phyloP scores from a whole-genome alignment of 2,113 vertebrate species.

The Smithornis capensis region DNA sequence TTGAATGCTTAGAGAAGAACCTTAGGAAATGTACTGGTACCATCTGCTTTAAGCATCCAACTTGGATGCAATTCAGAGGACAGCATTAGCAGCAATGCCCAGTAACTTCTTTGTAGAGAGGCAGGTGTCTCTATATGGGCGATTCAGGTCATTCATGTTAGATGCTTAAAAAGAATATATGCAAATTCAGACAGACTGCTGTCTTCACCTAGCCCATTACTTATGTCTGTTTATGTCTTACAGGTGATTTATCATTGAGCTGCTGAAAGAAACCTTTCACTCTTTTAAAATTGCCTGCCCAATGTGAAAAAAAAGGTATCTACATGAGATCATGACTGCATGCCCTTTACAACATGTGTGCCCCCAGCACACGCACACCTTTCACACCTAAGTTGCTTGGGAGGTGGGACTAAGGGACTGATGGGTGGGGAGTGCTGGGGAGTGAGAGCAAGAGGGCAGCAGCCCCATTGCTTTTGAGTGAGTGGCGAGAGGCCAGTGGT shows the following conservation, averaged over 20 bases:
- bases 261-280: neutral
- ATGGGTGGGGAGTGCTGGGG: neutral
- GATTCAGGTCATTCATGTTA: constrained; percentile 29
- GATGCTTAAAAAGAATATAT: constrained; percentile 24
- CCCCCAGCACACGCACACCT: neutral
- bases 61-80: constrained; percentile 41
- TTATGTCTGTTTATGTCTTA: neutral
- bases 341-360: neutral
- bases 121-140: neutral
- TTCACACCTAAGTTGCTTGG: neutral
- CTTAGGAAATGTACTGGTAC: constrained; percentile 16
- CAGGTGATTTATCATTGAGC: neutral
- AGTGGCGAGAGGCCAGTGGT: neutral
- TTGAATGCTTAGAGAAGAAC: neutral
- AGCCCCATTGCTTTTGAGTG: neutral
- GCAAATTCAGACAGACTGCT: neutral
- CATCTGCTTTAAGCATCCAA: constrained; percentile 50
- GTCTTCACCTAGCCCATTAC: neutral
- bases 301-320: fast-evolving
- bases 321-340: neutral
- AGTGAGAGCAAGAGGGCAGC: neutral
- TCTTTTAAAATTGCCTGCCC: neutral
- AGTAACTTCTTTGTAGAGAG: neutral
- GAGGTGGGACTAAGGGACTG: neutral
- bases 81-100: neutral